Evolutionary conservation across 2,888 invertebrate species (phyloP).

Genomic region (Epinotia nisella): DNA sequence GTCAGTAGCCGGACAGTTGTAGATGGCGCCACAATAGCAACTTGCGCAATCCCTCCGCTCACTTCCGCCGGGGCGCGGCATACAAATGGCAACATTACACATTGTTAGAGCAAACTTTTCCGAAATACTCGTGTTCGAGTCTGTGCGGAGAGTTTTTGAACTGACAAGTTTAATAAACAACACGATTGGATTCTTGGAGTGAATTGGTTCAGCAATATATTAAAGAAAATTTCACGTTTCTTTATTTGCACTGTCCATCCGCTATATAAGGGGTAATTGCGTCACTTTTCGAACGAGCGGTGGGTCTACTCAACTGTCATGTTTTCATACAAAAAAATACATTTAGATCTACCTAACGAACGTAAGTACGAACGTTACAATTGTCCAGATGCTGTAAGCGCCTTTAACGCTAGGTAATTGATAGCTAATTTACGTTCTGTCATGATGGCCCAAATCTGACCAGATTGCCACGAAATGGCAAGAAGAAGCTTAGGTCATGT

Average conservation of each 20-base stretch:
- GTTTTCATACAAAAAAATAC: too few species aligned
- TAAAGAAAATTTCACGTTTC: background rate
- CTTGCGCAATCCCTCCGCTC: constrained; percentile 67
- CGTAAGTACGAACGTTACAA: too few species aligned
- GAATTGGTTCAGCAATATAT: background rate
- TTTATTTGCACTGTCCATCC: background rate
- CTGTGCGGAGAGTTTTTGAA: constrained; percentile 65
- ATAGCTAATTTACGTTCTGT: too few species aligned
- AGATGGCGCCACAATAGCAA: constrained; percentile 81
- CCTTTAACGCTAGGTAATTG: too few species aligned
- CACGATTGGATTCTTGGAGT: constrained; percentile 12
- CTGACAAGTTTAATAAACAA: constrained; percentile 29
- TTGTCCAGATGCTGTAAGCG: too few species aligned
- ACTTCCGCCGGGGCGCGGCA: constrained; percentile 77
- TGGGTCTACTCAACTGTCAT: too few species aligned
- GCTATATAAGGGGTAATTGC: background rate
- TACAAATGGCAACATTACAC: constrained; percentile 83
- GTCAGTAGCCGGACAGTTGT: constrained; percentile 80
- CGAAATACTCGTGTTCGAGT: constrained; percentile 69
- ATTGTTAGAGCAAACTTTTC: constrained; percentile 82
- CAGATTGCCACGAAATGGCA: too few species aligned
- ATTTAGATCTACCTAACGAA: too few species aligned
- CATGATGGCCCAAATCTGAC: too few species aligned
- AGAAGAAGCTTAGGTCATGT: too few species aligned
- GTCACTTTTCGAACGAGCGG: too few species aligned